Evolutionary conservation across 2,797 vertebrate genomes (phyloP).

Genomic region (Pachyuromys duprasi): DNA sequence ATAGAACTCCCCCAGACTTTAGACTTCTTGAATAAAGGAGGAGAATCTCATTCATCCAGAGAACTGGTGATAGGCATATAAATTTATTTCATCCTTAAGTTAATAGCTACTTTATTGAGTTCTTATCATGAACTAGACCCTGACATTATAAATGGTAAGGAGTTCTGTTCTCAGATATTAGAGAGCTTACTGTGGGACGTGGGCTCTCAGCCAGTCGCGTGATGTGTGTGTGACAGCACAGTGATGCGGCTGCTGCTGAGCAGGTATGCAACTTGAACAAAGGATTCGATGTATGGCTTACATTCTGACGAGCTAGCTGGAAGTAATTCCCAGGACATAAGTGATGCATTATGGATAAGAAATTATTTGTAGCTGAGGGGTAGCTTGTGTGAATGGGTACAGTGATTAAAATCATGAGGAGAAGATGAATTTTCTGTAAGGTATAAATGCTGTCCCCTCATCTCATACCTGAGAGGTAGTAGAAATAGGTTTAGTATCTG

Average conservation of each 20-base stretch:
- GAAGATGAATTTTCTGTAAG: background rate
- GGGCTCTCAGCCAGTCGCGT: background rate
- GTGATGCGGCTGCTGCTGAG: background rate
- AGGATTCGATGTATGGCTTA: background rate
- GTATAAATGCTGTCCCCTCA: background rate
- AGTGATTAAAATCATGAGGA: conserved; percentile 32
- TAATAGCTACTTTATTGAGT: conserved; percentile 27
- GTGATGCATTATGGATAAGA: background rate
- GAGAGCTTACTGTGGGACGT: background rate
- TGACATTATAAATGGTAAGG: background rate
- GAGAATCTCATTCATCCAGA: conserved; percentile 6
- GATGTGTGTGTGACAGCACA: background rate
- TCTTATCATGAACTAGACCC: background rate
- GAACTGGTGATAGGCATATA: background rate
- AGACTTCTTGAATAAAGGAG: background rate
- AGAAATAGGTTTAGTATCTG: conserved; percentile 21
- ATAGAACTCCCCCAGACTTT: background rate
- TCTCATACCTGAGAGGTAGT: background rate
- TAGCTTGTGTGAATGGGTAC: background rate
- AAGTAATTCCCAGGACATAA: conserved; percentile 31
- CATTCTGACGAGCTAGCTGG: background rate
- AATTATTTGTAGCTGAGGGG: conserved; percentile 10
- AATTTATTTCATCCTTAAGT: conserved; percentile 46
- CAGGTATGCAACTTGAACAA: background rate
- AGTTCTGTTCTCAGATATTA: background rate